A percentile compares a stretch with the other conserved stretches of the same genome.
Conservation (phyloP, 2,888 invertebrate species). For the Ichneumon xanthorius region DNA sequence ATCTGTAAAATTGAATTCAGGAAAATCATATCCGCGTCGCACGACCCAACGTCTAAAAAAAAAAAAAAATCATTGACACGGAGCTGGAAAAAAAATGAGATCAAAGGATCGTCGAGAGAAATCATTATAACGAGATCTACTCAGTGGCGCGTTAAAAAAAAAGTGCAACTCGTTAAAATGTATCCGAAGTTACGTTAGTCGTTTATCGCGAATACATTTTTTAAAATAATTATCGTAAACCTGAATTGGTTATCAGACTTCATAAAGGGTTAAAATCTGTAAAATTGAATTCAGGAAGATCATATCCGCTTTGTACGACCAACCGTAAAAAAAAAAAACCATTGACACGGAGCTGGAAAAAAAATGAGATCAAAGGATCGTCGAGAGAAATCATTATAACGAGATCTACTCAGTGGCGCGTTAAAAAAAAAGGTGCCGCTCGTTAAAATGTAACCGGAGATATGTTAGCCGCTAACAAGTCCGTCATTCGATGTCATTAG, state of each 20-base stretch:
- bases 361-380: neutral
- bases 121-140: neutral
- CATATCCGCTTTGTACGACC: too few species aligned
- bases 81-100: neutral
- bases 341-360: too few species aligned
- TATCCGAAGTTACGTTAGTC: neutral
- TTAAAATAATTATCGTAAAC: too few species aligned
- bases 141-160: neutral
- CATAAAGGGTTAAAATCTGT: too few species aligned
- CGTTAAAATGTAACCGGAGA: slow-evolving; percentile 5
- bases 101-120: neutral
- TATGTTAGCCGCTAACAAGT: neutral
- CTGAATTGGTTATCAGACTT: too few species aligned
- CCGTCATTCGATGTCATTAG: slow-evolving; percentile 52
- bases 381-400: neutral
- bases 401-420: neutral
- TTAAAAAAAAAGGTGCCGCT: neutral
- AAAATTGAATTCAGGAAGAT: too few species aligned
- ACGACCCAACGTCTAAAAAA: too few species aligned
- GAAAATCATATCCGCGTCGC: too few species aligned
- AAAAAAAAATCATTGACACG: too few species aligned
- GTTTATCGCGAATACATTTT: too few species aligned
- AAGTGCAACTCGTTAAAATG: neutral
- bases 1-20: too few species aligned
- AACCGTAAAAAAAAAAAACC: too few species aligned